phyloP scores from a whole-genome alignment of 2,113 vertebrate species.

The Morphnarchus princeps region DNA sequence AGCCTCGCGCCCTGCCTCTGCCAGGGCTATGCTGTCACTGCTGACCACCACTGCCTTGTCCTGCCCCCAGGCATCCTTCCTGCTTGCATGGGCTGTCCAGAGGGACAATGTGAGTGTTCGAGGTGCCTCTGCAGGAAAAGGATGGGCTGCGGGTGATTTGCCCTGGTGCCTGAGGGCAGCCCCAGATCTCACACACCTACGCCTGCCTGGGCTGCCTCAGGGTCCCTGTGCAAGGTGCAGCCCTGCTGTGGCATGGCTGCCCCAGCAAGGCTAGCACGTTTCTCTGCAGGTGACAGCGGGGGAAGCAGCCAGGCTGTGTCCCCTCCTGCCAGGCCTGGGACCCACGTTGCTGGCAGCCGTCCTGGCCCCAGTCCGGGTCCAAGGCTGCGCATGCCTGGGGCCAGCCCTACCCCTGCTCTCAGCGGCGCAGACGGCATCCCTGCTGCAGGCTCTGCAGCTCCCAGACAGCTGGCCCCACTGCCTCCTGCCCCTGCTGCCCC shows the following conservation, averaged over 20 bases:
- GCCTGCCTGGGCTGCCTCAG: too few species aligned
- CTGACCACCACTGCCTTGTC: neutral
- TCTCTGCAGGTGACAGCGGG: conserved; percentile 42
- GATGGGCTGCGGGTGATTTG: neutral
- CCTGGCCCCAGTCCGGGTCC: conserved; percentile 44
- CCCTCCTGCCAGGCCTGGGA: conserved; percentile 77
- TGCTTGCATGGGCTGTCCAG: conserved; percentile 75
- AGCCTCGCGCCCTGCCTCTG: neutral
- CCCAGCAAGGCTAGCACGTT: neutral
- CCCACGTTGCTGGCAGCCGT: conserved; percentile 74
- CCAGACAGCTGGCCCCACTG: conserved; percentile 71
- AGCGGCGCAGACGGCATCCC: conserved; percentile 76
- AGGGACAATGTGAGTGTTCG: conserved; percentile 74
- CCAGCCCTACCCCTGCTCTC: conserved; percentile 73
- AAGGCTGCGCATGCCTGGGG: conserved; percentile 78
- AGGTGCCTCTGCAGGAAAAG: too few species aligned
- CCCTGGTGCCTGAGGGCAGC: neutral
- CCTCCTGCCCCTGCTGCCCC: conserved; percentile 79
- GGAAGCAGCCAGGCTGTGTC: conserved; percentile 73
- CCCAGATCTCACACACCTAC: neutral
- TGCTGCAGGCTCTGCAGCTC: conserved; percentile 73
- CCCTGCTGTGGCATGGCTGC: neutral
- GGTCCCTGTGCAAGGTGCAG: neutral
- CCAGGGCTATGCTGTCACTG: neutral
- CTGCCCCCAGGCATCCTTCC: conserved; percentile 76